These are phyloP conservation scores for Sander vitreus DNA, from an alignment of 2,113 vertebrate species.

Conservation along the genomic window DNA sequence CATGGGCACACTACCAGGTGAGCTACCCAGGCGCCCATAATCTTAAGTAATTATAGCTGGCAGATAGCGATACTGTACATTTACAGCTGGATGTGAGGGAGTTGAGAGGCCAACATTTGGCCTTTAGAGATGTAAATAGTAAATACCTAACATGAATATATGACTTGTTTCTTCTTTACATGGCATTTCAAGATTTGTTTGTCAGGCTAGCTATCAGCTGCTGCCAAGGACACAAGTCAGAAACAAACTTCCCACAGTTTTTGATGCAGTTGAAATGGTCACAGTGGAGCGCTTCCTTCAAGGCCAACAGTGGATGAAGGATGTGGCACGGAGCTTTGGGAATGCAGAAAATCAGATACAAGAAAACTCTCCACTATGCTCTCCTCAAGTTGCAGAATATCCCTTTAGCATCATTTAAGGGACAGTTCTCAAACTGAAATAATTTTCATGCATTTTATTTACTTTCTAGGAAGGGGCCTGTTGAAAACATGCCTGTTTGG, in stretches of 20 bases:
- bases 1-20: too few relatives aligned
- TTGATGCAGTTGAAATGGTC: slow-evolving; percentile 25
- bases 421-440: not conserved
- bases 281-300: slow-evolving; percentile 20
- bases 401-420: not conserved
- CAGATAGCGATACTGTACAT: not conserved
- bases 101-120: not conserved
- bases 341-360: not conserved
- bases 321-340: not conserved
- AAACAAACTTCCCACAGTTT: slow-evolving; percentile 16
- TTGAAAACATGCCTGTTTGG: too few relatives aligned
- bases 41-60: not conserved
- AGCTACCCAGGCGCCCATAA: not conserved
- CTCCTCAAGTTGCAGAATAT: not conserved
- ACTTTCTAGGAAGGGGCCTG: not conserved
- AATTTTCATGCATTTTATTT: not conserved
- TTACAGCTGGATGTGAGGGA: not conserved
- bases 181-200: not conserved
- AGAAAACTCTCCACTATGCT: not conserved
- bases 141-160: not conserved
- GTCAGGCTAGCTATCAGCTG: not conserved
- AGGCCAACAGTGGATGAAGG: slow-evolving; percentile 20
- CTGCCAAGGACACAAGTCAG: slow-evolving; percentile 21
- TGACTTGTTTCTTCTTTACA: not conserved
- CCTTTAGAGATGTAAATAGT: not conserved